Evolutionary conservation across 2,113 vertebrate genomes (phyloP), one percentile per base, ranked within the genome.

Genomic region (Colinus virginianus): DNA sequence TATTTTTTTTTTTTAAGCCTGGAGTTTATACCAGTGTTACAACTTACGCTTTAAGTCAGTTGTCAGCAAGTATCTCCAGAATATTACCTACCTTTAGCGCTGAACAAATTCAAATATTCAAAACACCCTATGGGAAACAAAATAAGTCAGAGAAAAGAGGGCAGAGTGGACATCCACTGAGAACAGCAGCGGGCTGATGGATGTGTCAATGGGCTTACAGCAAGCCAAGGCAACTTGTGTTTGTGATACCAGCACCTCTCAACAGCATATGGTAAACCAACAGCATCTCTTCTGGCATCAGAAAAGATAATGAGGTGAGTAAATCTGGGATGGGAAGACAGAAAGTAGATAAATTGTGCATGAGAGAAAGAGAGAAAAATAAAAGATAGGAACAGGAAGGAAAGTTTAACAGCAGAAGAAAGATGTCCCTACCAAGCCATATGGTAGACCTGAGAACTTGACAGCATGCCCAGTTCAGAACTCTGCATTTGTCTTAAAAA

Each of bases 341-440:
- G 76, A 96, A 46, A 93, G 21, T 18, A 55, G 48, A 56, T 83
- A 85, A 90, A 42, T n/a, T 45, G 62, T 59, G 46, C 36, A 59
- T 34, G 28, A 77, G 13, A 66, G 36, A 32, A 81, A n/a, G 43
- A 83, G 25, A 26, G 68, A 88, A 88, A 64, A 70, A 72, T 53
- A 26, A 62, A 62, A 62, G 59, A 84, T 63, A 25, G 49, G 79
- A 95, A 80, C 20, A 63, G 84, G 84, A 89, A 20, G 69, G 83
- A 87, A 92, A 89, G 74, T 80, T 92, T 95, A 48, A 62, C 45
- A 76, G 67, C 51, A 23, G 53, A 78, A 95, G 76, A 82, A 94
- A 94, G 70, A 69, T 43, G 62, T 93, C 91, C 87, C 72, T 61
- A 40, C 34, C 34, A 36, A 94, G 79, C 90, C 90, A 96, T 79